Evolutionary conservation across 2,113 vertebrate species (phyloP), one percentile per base, ranked within the genome.

Genomic region (Bolborhynchus lineola): DNA sequence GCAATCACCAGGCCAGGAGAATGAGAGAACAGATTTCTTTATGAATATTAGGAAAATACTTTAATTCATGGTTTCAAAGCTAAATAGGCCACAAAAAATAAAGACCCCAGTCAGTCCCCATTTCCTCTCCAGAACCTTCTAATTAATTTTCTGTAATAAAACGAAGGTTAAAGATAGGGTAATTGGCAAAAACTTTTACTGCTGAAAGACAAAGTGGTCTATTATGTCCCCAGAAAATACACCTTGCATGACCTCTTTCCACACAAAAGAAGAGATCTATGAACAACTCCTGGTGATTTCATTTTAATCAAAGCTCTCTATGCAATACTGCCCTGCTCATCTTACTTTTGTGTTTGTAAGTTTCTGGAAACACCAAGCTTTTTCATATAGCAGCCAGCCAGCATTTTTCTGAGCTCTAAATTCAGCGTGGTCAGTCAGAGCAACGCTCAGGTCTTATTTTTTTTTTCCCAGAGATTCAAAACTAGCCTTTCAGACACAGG

Each of bases 141-240:
- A 97, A 97, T 96, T 96, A 97, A 89, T 95, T 87, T 96, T 95
- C 70, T 75, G 42, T 95, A 87, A 95, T 80, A 91, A 95, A 95
- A 79, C 77, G 81, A 95, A 95, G 93, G 91, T 95, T 96, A 91
- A 80, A 95, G 89, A 95, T 91, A 82, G 94, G 93, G 87, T 87
- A 95, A 96, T 91, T 96, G 95, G 96, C 89, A 95, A 95, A 94
- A 95, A 95, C 65, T 94, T 94, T 92, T 35, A 72, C 37, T 76
- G 75, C 49, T 76, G 65, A 80, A 94, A 94, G 75, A 96, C 81
- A 95, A 57, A 92, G 65, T 85, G 49, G 71, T 93, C 95, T 92
- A 81, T 95, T 97, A 92, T 90, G 90, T 39, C 68, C 68, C 31
- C 39, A 83, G 68, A 96, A 96, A 96, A 92, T 44, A 92, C 82